Conservation (phyloP, 2,113 vertebrate species). For the Crotalus horridus region DNA sequence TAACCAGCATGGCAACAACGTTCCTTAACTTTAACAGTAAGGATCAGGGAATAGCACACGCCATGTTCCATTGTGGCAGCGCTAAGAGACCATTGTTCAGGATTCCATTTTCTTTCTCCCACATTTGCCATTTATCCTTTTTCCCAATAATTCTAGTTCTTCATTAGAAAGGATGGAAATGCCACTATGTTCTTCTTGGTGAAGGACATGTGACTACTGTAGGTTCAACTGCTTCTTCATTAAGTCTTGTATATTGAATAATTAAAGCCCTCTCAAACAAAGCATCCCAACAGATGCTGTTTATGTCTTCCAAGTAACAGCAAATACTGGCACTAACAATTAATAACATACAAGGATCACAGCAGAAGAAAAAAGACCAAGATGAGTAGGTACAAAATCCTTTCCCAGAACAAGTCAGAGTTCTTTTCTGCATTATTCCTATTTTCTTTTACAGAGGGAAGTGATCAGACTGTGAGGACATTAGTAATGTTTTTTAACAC, state of each 20-base stretch:
- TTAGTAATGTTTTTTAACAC: not conserved
- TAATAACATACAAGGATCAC: accelerated
- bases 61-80: not conserved
- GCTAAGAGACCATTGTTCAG: not conserved
- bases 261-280: not conserved
- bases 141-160: not conserved
- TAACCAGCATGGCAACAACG: not conserved
- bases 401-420: not conserved
- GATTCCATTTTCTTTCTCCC: not conserved
- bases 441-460: not conserved
- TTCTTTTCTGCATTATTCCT: not conserved
- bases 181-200: not conserved
- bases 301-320: not conserved
- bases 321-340: slow-evolving; percentile 1
- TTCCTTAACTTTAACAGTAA: not conserved
- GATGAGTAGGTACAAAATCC: not conserved
- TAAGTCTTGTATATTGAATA: not conserved
- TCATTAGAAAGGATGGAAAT: not conserved
- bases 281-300: not conserved
- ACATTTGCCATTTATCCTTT: not conserved
- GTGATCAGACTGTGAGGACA: not conserved
- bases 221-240: not conserved
- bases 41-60: not conserved
- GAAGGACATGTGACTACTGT: not conserved
- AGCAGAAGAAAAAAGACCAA: not conserved